phyloP scores from a whole-genome alignment of 2,797 vertebrate genomes.

The Gallinago solitaria region DNA sequence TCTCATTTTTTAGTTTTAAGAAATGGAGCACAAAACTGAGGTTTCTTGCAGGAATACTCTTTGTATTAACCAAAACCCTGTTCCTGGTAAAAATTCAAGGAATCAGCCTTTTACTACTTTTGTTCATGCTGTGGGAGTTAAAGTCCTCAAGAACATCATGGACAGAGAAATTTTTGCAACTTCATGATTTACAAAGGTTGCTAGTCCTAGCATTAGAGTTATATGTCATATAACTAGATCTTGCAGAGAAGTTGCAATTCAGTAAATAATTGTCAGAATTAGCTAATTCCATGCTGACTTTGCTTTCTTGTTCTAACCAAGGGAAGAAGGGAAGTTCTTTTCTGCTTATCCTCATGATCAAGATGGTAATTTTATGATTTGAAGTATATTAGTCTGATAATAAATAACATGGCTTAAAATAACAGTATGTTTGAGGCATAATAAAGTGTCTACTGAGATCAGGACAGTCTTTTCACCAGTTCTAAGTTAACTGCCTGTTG shows the following conservation, averaged over 20 bases:
- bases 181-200: background rate
- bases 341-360: background rate
- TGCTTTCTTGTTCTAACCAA: background rate
- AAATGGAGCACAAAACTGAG: background rate
- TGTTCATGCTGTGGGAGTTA: background rate
- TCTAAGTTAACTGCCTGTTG: background rate
- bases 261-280: background rate
- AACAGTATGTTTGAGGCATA: background rate
- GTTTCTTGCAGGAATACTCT: background rate
- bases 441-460: background rate
- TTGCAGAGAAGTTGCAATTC: background rate
- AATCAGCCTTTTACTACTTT: background rate
- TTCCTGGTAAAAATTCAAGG: background rate
- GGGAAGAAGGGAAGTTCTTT: background rate
- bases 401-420: background rate
- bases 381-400: background rate
- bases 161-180: background rate
- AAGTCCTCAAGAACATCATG: background rate
- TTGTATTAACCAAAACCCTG: background rate
- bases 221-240: too few species aligned
- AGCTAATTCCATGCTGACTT: background rate
- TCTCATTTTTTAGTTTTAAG: background rate
- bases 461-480: rapidly evolving
- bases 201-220: background rate
- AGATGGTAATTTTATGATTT: background rate